A percentile compares a stretch with the other conserved stretches of the same genome.
Conservation (phyloP, 2,797 vertebrate genomes). For the Leontopithecus rosalia region DNA sequence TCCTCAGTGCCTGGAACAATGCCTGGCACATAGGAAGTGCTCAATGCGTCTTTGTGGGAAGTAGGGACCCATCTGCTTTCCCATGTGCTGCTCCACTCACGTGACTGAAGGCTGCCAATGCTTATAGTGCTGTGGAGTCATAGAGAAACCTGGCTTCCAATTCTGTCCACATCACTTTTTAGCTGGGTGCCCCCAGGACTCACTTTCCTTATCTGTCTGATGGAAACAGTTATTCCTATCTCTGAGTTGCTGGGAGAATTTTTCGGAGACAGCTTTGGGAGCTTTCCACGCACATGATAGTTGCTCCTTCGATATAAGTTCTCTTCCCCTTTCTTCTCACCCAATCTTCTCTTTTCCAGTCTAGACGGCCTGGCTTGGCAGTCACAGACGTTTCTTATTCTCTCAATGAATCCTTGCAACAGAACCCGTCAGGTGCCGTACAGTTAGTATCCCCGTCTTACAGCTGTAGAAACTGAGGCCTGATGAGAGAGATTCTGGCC, state of each 20-base stretch:
- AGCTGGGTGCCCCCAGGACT: neutral
- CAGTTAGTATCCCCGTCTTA: neutral
- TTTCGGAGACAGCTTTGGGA: neutral
- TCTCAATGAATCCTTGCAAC: neutral
- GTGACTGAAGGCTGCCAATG: neutral
- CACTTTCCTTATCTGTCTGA: conserved; percentile 21
- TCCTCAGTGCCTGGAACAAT: neutral
- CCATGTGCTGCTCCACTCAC: neutral
- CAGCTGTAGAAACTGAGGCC: neutral
- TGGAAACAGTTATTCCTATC: neutral
- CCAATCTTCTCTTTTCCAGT: neutral
- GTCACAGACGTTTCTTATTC: neutral
- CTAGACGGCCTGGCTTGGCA: neutral
- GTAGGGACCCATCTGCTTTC: neutral
- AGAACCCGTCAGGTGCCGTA: neutral
- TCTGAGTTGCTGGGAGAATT: neutral
- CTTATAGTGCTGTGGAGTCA: neutral
- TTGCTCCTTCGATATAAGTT: neutral
- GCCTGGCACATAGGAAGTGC: neutral
- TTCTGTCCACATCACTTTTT: neutral
- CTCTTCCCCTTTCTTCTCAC: neutral
- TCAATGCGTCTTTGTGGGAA: neutral
- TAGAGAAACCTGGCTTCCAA: neutral
- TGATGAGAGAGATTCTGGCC: neutral
- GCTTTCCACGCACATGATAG: neutral